Percentiles rank a stretch among this genome's conserved stretches.
These are phyloP conservation scores for Regulus satrapa DNA, from an alignment of 2,113 vertebrate species.

Conservation along the genomic window DNA sequence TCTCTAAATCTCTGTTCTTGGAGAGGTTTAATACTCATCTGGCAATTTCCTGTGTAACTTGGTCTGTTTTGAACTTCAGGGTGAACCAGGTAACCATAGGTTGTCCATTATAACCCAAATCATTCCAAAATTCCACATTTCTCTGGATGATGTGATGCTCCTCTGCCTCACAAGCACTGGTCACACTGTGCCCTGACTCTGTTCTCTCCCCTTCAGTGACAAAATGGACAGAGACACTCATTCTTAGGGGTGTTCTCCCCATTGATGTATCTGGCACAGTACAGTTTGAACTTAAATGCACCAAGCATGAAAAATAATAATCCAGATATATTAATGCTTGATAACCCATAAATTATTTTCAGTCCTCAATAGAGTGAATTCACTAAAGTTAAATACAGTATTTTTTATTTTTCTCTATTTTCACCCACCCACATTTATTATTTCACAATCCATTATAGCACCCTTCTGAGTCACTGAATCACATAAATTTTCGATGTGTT, in stretches of 20 bases:
- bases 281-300: neutral
- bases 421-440: neutral
- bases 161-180: neutral
- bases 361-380: neutral
- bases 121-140: neutral
- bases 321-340: neutral
- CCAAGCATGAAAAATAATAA: neutral
- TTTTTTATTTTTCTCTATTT: neutral
- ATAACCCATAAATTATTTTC: neutral
- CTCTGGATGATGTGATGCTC: neutral
- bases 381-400: neutral
- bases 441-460: neutral
- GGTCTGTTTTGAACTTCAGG: neutral
- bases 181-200: neutral
- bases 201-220: neutral
- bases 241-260: neutral
- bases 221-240: neutral
- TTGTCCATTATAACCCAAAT: neutral
- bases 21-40: neutral
- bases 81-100: fast-evolving
- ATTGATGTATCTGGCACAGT: neutral
- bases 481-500: neutral
- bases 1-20: neutral
- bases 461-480: neutral
- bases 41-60: neutral